Conservation (phyloP, 2,797 vertebrate genomes). For the Mallotus villosus region DNA sequence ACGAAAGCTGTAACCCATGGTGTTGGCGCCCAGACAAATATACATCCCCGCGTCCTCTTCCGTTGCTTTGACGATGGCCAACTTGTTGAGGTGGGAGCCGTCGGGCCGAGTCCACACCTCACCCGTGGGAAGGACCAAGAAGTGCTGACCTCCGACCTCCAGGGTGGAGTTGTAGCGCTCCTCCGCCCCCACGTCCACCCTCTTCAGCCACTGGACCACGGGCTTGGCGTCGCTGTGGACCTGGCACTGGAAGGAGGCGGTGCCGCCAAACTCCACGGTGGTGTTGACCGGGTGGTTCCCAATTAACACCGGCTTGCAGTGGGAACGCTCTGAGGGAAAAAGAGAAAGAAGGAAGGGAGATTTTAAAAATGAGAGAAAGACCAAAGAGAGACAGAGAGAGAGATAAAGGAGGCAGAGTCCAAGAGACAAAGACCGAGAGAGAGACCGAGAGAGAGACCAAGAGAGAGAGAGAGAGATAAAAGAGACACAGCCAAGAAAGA, state of each 20-base stretch:
- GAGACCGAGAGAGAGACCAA: no score
- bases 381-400: no score
- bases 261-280: slow-evolving; percentile 63
- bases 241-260: slow-evolving; percentile 64
- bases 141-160: slow-evolving; percentile 63
- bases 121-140: slow-evolving; percentile 60
- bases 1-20: slow-evolving; percentile 67
- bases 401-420: not conserved
- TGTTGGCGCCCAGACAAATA: slow-evolving; percentile 67
- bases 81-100: slow-evolving; percentile 67
- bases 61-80: slow-evolving; percentile 57
- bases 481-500: no score
- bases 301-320: slow-evolving; percentile 61
- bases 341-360: not conserved
- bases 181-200: slow-evolving; percentile 55
- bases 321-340: slow-evolving; percentile 51
- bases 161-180: slow-evolving; percentile 59
- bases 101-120: slow-evolving; percentile 67
- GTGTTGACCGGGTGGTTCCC: slow-evolving; percentile 66
- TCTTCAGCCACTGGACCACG: slow-evolving; percentile 65
- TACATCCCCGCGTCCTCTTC: slow-evolving; percentile 68
- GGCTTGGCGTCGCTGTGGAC: slow-evolving; percentile 67
- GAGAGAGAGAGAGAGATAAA: no score
- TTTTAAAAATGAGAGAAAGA: no score
- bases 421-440: no score